Conservation (phyloP, 1,140 invertebrate species). For the Thrips palmi region DNA sequence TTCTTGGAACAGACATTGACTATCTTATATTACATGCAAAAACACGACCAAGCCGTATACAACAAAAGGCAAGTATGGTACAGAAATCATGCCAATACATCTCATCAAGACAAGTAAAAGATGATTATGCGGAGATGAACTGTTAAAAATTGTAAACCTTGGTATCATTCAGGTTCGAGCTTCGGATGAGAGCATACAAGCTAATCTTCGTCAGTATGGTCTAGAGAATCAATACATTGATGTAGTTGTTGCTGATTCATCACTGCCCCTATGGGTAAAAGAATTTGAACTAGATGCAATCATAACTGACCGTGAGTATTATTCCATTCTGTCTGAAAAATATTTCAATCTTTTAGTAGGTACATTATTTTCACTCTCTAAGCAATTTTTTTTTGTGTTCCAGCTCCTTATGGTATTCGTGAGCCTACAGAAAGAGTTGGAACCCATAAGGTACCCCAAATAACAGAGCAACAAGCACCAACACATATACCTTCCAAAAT, state of each 20-base stretch:
- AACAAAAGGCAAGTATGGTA: constrained; percentile 48
- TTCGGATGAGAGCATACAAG: constrained; percentile 64
- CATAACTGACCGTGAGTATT: constrained; percentile 80
- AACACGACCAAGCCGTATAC: constrained; percentile 57
- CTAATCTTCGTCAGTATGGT: constrained; percentile 77
- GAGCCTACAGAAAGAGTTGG: constrained; percentile 78
- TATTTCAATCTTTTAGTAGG: constrained; percentile 4
- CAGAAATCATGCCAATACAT: too few species aligned
- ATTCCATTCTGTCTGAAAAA: constrained; percentile 4
- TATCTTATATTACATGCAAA: constrained; percentile 79
- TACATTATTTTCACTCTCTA: constrained; percentile 8
- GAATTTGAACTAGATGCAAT: constrained; percentile 62
- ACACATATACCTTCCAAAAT: constrained; percentile 72
- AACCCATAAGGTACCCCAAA: constrained; percentile 26
- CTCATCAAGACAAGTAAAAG: too few species aligned
- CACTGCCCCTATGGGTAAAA: constrained; percentile 55
- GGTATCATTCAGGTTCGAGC: constrained; percentile 46
- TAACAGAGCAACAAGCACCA: constrained; percentile 36
- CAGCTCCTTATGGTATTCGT: constrained; percentile 89
- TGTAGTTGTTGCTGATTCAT: constrained; percentile 78
- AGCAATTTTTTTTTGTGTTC: constrained; percentile 20
- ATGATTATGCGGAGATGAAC: too few species aligned
- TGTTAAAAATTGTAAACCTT: too few species aligned
- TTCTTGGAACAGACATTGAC: constrained; percentile 85
- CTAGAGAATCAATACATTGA: constrained; percentile 60